These are phyloP conservation scores for Adrianichthys oophorus DNA, from an alignment of 2,797 vertebrate species.

Conservation along the genomic window DNA sequence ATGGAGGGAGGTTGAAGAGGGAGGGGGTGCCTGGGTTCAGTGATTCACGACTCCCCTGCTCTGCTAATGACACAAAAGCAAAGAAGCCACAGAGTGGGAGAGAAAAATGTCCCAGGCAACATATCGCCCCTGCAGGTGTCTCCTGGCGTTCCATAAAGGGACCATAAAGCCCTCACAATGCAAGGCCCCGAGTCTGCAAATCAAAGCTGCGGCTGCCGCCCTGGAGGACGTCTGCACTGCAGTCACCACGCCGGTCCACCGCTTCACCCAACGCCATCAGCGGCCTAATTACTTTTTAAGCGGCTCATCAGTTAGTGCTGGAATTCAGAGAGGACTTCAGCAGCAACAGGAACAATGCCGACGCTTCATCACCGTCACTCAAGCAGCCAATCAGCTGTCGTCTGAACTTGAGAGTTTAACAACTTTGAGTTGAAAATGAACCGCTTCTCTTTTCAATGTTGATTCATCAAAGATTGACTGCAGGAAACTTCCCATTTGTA, in stretches of 20 bases:
- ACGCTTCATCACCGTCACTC: constrained; percentile 24
- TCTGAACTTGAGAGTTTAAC: constrained; percentile 29
- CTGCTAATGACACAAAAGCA: constrained; percentile 85
- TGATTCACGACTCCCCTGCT: constrained; percentile 82
- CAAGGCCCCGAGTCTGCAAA: constrained; percentile 69
- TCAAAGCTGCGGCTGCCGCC: constrained; percentile 64
- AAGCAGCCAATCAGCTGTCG: constrained; percentile 25
- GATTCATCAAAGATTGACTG: neutral
- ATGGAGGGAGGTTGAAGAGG: constrained; percentile 67
- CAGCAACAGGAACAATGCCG: constrained; percentile 22
- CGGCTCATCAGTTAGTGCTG: constrained; percentile 68
- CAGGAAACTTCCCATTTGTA: too few species aligned
- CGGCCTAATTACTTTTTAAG: constrained; percentile 75
- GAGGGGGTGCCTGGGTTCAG: constrained; percentile 62
- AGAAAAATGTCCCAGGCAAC: constrained; percentile 82
- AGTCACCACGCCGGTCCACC: constrained; percentile 52
- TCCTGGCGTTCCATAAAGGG: constrained; percentile 73
- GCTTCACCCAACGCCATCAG: constrained; percentile 40
- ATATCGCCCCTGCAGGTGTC: constrained; percentile 77
- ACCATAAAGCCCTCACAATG: constrained; percentile 76
- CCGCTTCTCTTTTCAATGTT: neutral
- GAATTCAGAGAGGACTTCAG: constrained; percentile 39
- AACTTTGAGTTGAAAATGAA: constrained; percentile 29
- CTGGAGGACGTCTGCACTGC: constrained; percentile 52
- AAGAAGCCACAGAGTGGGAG: constrained; percentile 74